Base-by-base conservation (phyloP, 2,888 invertebrate genomes). In the Hermodice carunculata region DNA sequence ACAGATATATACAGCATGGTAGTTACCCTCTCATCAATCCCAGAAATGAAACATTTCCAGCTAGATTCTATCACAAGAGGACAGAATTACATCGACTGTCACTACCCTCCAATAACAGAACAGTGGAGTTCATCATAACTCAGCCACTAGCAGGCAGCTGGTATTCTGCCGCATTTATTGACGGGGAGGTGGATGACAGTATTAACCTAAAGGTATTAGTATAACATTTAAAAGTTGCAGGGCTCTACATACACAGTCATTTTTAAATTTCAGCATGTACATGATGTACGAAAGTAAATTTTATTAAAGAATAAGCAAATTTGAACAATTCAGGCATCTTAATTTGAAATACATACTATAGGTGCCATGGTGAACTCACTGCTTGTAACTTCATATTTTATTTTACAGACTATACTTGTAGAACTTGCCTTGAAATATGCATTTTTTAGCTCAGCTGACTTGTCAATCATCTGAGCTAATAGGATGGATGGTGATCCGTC, bases 11-110 rank as follows among this genome's bases (percentile, higher is more conserved):
- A 60, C 94, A 94, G 82, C 90, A 92, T 74, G 93, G 93, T 19
- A 91, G 94, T 51, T 92, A 92, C 78, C 95, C 95, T 26, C 91
- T 94, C 3, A 91, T 95, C 65, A 92, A 91, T 80, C 93, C 94
- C 1, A 93, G 94, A 80, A 92, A 92, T 67, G 92, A 93, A 48
- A 89, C 90, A 51, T 93, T 93, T 79, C 93, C 93, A 0, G 90
- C 90, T 64, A 87, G 90, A 52, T 82, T 86, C 66, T 74, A 82
- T 71, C 67, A 82, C 28, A 72, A 78, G 32, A 73, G 81, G 3
- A 77, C 78, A 6, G 74, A 78, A 26, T 71, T 81, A 26, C 75
- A 80, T 64, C 67, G 76, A 44, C 48, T 84, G 24, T 61, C 67
- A 3, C 84, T 94, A 28, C 92, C 93, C 78, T 81, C 94, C 48